Base-by-base conservation (phyloP, 2,113 vertebrate species). In the Zosterops hypoxanthus region DNA sequence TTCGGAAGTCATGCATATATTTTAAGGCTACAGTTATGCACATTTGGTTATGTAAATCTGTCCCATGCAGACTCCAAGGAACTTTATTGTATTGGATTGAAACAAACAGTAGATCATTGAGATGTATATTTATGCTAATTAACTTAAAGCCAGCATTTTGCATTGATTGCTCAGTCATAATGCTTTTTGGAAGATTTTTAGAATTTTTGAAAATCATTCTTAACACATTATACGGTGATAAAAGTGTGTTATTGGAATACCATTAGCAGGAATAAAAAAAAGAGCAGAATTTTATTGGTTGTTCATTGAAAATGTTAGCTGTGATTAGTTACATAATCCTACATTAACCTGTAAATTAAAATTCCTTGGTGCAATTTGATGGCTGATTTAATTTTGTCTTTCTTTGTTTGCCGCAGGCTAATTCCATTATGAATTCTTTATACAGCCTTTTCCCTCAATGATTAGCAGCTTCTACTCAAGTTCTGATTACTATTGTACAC, bases 311-410 rank as follows among this genome's bases (percentile, higher is more conserved):
- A 98, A 98, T 98, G 98, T 99, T 99, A 99, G 98, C 99, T 98
- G 98, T 99, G 99, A 99, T 99, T 99, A 99, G 99, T 99, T 99
- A 99, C 99, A 99, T 99, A 99, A 99, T 99, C 98, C 98, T 98
- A 99, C 99, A 99, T 99, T 99, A 99, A 99, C 99, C 99, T 99
- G 99, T 99, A 99, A 99, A 99, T 99, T 99, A 99, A 99, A 99
- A 99, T 99, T 99, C 99, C 98, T 99, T 99, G 98, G 98, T 99
- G 99, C 99, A 99, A 99, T 99, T 99, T 99, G 99, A 99, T 99
- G 99, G 99, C 99, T 99, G 99, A 99, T 99, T 99, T 99, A 99
- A 99, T 99, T 99, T 99, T 98, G 98, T 99, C 98, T 98, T 98
- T 98, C 98, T 99, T 98, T 98, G 98, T 98, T 99, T 98, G 99